Percentiles rank a stretch among this genome's conserved stretches.
Conservation (phyloP, 1,140 invertebrate genomes). For the Meloidogyne floridensis region DNA sequence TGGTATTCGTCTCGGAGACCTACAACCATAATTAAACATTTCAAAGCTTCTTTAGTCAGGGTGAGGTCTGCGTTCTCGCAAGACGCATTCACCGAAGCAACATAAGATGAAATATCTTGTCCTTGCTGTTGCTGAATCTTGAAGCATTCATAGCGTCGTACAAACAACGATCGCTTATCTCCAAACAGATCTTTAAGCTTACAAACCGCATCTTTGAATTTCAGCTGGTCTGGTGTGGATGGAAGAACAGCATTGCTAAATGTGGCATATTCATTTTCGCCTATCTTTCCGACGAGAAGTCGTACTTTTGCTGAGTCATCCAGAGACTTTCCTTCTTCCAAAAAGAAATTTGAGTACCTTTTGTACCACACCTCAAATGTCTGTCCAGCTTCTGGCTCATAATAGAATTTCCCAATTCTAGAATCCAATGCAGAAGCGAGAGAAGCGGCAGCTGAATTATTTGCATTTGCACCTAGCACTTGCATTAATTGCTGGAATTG, state of each 20-base stretch:
- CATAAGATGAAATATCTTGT: neutral
- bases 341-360: too few relatives aligned
- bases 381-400: too few relatives aligned
- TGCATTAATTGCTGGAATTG: too few relatives aligned
- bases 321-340: conserved; percentile 7
- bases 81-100: conserved; percentile 16
- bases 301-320: conserved; percentile 18
- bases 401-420: too few relatives aligned
- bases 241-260: neutral
- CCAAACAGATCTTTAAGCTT: conserved; percentile 14
- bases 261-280: neutral
- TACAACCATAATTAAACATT: conserved; percentile 9
- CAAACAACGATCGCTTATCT: neutral
- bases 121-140: neutral
- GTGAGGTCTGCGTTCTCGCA: conserved; percentile 17
- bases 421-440: too few relatives aligned
- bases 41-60: conserved; percentile 10
- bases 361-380: too few relatives aligned
- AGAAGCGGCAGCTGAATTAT: too few relatives aligned
- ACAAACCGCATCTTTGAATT: neutral
- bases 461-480: too few relatives aligned
- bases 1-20: conserved; percentile 11
- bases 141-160: conserved; percentile 23
- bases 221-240: neutral
- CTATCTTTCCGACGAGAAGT: conserved; percentile 28